Evolutionary conservation across 2,888 invertebrate species (phyloP).

Genomic region (Dasysyrphus tricinctus): DNA sequence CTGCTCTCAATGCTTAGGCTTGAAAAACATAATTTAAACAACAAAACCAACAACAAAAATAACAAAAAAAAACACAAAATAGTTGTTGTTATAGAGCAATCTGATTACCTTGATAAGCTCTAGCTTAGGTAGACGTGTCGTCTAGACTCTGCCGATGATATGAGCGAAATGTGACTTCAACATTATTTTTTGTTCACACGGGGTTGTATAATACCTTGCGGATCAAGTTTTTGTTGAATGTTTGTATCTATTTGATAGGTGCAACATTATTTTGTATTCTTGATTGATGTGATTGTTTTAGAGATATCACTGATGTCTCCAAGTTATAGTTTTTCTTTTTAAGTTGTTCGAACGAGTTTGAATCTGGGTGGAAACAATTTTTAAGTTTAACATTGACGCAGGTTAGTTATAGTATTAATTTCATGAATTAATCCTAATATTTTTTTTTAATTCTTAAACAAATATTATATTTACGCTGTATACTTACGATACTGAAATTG

Average conservation of each 20-base stretch:
- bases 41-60: background rate
- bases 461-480: no score
- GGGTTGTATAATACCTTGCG: slow-evolving; percentile 16
- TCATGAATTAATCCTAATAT: no score
- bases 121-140: slow-evolving; percentile 53
- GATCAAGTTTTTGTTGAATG: background rate
- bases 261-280: slow-evolving; percentile 17
- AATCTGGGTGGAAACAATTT: background rate
- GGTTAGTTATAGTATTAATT: no score
- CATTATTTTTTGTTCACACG: background rate
- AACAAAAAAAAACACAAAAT: background rate
- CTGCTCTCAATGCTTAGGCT: background rate
- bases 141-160: slow-evolving; percentile 34
- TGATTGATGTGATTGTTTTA: background rate
- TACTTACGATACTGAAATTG: no score
- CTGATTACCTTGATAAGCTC: slow-evolving; percentile 31
- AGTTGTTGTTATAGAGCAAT: background rate
- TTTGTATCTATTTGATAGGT: background rate
- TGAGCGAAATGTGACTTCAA: slow-evolving; percentile 24
- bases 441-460: no score
- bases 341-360: background rate
- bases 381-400: no score
- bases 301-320: slow-evolving; percentile 53
- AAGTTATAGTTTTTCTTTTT: background rate
- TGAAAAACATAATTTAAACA: background rate